phyloP scores from a whole-genome alignment of 2,113 vertebrate genomes.

The Xenopus laevis region DNA sequence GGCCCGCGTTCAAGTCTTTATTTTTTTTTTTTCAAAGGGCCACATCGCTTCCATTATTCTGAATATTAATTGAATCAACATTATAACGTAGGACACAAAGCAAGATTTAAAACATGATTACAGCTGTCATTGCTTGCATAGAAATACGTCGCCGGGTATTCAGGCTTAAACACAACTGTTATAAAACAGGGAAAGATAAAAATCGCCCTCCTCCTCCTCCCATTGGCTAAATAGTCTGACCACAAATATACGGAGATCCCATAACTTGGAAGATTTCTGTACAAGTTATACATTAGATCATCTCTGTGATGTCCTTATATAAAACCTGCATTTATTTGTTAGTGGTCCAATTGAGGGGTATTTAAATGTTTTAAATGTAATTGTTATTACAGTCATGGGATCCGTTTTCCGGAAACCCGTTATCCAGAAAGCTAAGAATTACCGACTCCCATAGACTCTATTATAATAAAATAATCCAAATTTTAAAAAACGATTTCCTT shows the following conservation, averaged over 20 bases:
- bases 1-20: constrained; percentile 69
- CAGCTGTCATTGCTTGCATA: constrained; percentile 69
- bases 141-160: constrained; percentile 69
- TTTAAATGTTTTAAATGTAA: too few relatives aligned
- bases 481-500: too few relatives aligned
- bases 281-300: too few relatives aligned
- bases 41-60: constrained; percentile 72
- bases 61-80: constrained; percentile 76
- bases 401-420: too few relatives aligned
- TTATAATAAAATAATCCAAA: too few relatives aligned
- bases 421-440: too few relatives aligned
- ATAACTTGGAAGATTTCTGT: too few relatives aligned
- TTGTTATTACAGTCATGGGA: too few relatives aligned
- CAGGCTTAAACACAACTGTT: constrained; percentile 47
- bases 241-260: background rate
- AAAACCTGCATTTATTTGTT: too few relatives aligned
- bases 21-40: constrained; percentile 57
- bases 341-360: too few relatives aligned
- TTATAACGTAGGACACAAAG: constrained; percentile 72
- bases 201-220: constrained; percentile 8
- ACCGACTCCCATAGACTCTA: too few relatives aligned
- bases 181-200: constrained; percentile 46
- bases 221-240: background rate
- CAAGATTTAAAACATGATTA: constrained; percentile 73
- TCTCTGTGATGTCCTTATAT: too few relatives aligned